Evolutionary conservation across 2,888 invertebrate genomes (phyloP), one percentile per base, ranked within the genome.

Genomic region (Rotaria macrura): DNA sequence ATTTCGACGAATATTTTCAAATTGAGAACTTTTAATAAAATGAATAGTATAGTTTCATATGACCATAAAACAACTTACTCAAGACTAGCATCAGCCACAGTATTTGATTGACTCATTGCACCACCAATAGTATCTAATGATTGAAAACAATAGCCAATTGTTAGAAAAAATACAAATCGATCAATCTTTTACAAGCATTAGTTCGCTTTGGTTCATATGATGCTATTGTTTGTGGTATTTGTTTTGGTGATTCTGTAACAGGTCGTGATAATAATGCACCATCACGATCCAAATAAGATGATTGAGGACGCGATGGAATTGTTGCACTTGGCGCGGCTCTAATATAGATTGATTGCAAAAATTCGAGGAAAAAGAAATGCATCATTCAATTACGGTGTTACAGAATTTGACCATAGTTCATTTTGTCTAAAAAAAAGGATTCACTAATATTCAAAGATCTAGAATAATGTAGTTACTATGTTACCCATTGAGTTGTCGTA

Each of bases 1-100:
- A 43, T 40, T 79, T 43, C 79, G 79, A 43, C 79, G 79, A n/a
- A 79, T 79, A 79, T 79, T 79, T 79, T 79, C 79, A 40, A 79
- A 79, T 79, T 79, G 79, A 10, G 43, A 43, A 79, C 79, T 79
- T n/a, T 1, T 23, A 74, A 79, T 23, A 79, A 34, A 65, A 34
- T 0, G 20, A 12, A 9, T 43, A 25, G 10, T 43, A 10, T 25
- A 7, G n/a, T 23, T 38, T 79, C 43, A 43, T 12, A 40, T 43
- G 47, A 47, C 7, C 2, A 2, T 14, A 25, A 23, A 20, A n/a
- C 25, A 4, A n/a, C 43, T 38, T 79, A 79, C 79, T 79, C 79
- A 43, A 79, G 43, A 79, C 43, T 43, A 4, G 79, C 79, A 79
- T 79, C 43, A 1, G 34, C 34, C 1, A 43, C 12, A 79, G 4